Percentiles rank a stretch among this genome's conserved stretches.
These are phyloP conservation scores for Electrophaes corylata DNA, from an alignment of 2,888 invertebrate genomes.

Conservation along the genomic window DNA sequence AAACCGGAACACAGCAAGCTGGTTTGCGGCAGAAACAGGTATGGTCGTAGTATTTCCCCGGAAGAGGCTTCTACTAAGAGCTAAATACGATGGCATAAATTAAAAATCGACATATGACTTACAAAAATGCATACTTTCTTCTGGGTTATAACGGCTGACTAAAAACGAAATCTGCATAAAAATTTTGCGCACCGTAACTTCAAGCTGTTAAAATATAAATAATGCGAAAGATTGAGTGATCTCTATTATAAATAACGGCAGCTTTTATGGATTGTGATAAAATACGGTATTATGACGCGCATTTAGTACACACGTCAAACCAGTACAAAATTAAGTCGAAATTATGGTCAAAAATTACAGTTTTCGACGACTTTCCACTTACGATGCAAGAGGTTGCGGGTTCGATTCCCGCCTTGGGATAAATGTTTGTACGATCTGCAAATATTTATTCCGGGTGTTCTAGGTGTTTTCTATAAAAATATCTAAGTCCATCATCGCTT, in stretches of 20 bases:
- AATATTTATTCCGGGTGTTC: too few relatives aligned
- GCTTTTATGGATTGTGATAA: conserved; percentile 27
- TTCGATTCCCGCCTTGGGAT: too few relatives aligned
- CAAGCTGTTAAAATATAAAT: conserved; percentile 22
- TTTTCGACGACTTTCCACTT: background rate
- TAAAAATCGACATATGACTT: background rate
- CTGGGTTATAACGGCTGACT: conserved; percentile 10
- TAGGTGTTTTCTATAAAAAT: too few relatives aligned
- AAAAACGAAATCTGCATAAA: conserved; percentile 26
- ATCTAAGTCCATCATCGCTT: too few relatives aligned
- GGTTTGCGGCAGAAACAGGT: too few relatives aligned
- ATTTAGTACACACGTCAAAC: conserved; percentile 21
- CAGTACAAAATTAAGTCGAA: conserved; percentile 16
- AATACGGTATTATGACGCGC: conserved; percentile 18
- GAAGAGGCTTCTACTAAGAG: too few relatives aligned
- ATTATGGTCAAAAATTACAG: background rate
- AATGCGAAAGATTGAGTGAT: conserved; percentile 24
- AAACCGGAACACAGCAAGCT: too few relatives aligned
- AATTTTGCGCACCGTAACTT: conserved; percentile 21
- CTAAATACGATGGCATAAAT: too few relatives aligned
- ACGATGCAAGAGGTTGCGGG: too few relatives aligned
- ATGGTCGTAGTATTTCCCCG: too few relatives aligned
- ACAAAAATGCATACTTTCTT: background rate
- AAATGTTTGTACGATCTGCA: too few relatives aligned
- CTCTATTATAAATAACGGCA: conserved; percentile 17